Evolutionary conservation across 2,113 vertebrate species (phyloP).

Genomic region (Pelodiscus sinensis): DNA sequence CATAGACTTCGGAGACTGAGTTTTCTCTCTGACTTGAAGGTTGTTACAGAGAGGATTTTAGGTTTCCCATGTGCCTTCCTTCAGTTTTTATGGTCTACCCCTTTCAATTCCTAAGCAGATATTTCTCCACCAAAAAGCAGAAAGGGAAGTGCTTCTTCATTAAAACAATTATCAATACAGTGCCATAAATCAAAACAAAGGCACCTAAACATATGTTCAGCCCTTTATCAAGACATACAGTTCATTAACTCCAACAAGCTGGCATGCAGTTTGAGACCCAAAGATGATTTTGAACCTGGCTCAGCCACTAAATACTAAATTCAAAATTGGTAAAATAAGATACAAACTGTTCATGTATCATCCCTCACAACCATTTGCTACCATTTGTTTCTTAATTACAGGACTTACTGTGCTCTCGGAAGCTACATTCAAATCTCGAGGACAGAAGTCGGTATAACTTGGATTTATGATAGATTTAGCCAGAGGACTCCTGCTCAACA

Average conservation of each 20-base stretch:
- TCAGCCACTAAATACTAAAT: background rate
- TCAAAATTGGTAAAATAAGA: background rate
- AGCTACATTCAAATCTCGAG: conserved; percentile 48
- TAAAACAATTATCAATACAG: background rate
- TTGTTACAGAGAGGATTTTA: background rate
- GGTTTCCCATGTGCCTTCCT: background rate
- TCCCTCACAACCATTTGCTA: background rate
- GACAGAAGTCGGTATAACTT: conserved; percentile 75
- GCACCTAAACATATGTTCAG: background rate
- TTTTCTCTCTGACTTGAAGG: background rate
- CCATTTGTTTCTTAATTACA: background rate
- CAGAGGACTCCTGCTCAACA: conserved; percentile 77
- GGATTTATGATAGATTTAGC: conserved; percentile 76
- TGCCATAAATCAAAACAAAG: background rate
- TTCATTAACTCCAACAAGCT: background rate
- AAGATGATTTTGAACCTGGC: background rate
- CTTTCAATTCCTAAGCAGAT: background rate
- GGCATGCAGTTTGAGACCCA: background rate
- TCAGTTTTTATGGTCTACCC: background rate
- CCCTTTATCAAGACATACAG: background rate
- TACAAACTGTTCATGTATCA: background rate
- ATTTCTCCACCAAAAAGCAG: background rate
- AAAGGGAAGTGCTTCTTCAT: background rate
- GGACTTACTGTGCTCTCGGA: conserved; percentile 74
- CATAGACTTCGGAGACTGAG: background rate